Conservation (phyloP, 2,888 invertebrate species). For the Dichetophora obliterata region DNA sequence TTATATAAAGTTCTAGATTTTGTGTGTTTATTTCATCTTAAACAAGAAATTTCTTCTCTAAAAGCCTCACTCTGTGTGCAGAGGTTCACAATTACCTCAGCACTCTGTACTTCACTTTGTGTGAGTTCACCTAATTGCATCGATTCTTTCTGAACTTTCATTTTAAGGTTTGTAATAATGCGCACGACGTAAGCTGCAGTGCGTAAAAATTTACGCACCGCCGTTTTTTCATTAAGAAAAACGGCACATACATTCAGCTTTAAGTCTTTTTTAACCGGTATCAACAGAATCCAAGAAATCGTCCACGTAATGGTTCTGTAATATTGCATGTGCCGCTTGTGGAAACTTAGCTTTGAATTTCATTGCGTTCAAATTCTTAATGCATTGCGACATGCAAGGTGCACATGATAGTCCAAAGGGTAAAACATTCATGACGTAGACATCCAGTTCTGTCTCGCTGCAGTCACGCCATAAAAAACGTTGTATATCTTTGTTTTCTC, state of each 20-base stretch:
- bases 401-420: conserved; percentile 40
- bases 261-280: neutral
- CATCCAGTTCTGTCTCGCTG: neutral
- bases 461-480: conserved; percentile 25
- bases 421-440: conserved; percentile 40
- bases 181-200: no score
- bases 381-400: conserved; percentile 32
- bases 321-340: conserved; percentile 28
- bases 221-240: no score
- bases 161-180: no score
- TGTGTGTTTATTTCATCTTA: no score
- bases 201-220: no score
- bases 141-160: no score
- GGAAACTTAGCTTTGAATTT: conserved; percentile 34
- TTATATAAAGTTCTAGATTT: no score
- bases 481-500: conserved; percentile 37
- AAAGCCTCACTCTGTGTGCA: no score
- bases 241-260: neutral
- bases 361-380: conserved; percentile 39
- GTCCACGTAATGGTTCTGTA: conserved; percentile 39
- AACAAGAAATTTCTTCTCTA: no score
- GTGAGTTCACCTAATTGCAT: no score
- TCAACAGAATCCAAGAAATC: conserved; percentile 40
- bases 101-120: no score
- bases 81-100: no score